phyloP scores from a whole-genome alignment of 2,797 vertebrate genomes.

The Acridotheres tristis region DNA sequence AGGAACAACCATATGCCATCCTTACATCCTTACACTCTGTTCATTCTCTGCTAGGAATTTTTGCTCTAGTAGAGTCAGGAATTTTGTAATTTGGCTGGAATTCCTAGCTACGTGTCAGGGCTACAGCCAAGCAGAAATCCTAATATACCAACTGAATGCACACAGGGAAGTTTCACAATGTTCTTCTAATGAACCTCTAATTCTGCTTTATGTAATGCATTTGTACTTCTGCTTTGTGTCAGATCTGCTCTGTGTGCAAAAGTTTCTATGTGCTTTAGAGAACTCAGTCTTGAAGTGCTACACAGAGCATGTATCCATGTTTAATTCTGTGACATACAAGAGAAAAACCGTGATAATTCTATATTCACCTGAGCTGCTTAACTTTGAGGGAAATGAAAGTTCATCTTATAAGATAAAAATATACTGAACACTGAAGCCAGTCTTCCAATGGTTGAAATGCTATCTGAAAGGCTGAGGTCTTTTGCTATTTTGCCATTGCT shows the following conservation, averaged over 20 bases:
- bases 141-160: not conserved
- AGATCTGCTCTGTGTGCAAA: not conserved
- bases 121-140: not conserved
- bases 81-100: not conserved
- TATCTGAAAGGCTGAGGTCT: not conserved
- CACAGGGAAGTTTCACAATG: not conserved
- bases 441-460: not conserved
- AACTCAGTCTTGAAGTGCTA: not conserved
- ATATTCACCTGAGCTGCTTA: not conserved
- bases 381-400: not conserved
- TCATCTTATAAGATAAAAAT: not conserved
- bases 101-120: not conserved
- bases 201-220: not conserved
- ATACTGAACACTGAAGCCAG: not conserved
- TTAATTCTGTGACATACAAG: not conserved
- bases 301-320: rapidly evolving
- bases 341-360: not conserved
- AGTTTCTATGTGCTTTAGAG: not conserved
- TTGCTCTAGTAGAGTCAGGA: not conserved
- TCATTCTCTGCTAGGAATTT: not conserved
- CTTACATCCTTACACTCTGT: not conserved
- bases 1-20: not conserved
- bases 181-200: not conserved
- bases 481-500: not conserved
- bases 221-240: not conserved